These are phyloP conservation scores for Sceloporus undulatus DNA, from an alignment of 2,113 vertebrate genomes.

Conservation along the genomic window DNA sequence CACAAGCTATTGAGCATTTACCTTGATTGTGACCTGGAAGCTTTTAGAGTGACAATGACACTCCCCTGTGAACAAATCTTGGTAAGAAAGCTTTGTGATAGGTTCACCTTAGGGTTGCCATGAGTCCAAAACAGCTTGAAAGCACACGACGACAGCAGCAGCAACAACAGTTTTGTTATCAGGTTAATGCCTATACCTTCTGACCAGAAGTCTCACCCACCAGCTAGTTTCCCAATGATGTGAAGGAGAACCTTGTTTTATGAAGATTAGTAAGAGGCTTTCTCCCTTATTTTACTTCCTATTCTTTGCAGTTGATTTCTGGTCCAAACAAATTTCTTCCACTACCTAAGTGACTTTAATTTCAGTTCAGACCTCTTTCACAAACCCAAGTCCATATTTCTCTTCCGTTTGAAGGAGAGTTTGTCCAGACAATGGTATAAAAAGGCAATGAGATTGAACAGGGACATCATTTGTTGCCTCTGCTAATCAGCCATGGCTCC, in stretches of 20 bases:
- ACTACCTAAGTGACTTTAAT: background rate
- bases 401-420: background rate
- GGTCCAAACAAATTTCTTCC: background rate
- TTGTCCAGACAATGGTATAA: background rate
- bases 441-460: conserved; percentile 16
- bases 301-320: background rate
- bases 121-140: too few relatives aligned
- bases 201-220: background rate
- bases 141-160: too few relatives aligned
- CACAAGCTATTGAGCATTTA: background rate
- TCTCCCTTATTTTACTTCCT: background rate
- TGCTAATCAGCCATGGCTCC: background rate
- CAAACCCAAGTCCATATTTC: background rate
- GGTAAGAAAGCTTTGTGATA: too few relatives aligned
- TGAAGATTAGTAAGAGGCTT: background rate
- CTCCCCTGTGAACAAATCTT: too few relatives aligned
- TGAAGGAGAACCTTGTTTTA: background rate
- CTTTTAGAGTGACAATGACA: background rate
- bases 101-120: too few relatives aligned
- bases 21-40: background rate
- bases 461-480: conserved; percentile 5
- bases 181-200: background rate
- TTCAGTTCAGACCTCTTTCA: background rate
- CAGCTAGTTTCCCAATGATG: background rate
- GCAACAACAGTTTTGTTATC: too few relatives aligned